These are phyloP conservation scores for Oceanodroma tethys DNA, from an alignment of 2,113 vertebrate species.

Conservation along the genomic window DNA sequence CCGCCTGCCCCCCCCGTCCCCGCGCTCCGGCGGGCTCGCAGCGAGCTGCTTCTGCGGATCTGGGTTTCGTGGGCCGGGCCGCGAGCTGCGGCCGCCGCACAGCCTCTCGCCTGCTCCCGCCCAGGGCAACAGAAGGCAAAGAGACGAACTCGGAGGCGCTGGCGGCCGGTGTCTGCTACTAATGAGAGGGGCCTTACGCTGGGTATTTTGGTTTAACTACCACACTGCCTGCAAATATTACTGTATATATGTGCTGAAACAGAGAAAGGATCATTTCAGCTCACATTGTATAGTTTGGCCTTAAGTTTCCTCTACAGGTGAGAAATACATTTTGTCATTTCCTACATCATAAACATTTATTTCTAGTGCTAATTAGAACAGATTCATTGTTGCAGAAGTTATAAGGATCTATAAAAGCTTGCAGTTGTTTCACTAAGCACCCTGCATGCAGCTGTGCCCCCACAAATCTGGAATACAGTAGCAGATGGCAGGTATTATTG, in stretches of 20 bases:
- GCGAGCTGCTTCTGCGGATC: not conserved
- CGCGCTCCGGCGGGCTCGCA: accelerated
- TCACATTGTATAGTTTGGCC: not conserved
- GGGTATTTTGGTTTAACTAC: not conserved
- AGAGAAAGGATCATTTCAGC: not conserved
- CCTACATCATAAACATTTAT: slow-evolving; percentile 42
- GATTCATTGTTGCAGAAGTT: slow-evolving; percentile 40
- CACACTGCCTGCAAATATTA: not conserved
- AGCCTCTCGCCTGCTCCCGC: not conserved
- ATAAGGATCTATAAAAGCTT: slow-evolving; percentile 13
- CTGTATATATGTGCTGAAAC: accelerated
- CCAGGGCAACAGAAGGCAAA: not conserved
- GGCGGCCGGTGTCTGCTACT: not conserved
- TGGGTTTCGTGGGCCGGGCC: accelerated
- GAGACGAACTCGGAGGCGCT: not conserved
- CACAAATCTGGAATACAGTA: not conserved
- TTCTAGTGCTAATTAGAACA: slow-evolving; percentile 42
- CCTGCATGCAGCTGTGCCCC: slow-evolving; percentile 23
- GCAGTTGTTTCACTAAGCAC: not conserved
- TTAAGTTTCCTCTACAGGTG: not conserved
- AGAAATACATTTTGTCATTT: slow-evolving; percentile 44
- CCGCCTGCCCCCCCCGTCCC: not conserved
- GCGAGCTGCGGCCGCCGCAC: accelerated
- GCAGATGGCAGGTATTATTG: slow-evolving; percentile 35
- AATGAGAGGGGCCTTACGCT: not conserved